These are phyloP conservation scores for Syncerus caffer DNA, from an alignment of 2,797 vertebrate genomes.

Conservation along the genomic window DNA sequence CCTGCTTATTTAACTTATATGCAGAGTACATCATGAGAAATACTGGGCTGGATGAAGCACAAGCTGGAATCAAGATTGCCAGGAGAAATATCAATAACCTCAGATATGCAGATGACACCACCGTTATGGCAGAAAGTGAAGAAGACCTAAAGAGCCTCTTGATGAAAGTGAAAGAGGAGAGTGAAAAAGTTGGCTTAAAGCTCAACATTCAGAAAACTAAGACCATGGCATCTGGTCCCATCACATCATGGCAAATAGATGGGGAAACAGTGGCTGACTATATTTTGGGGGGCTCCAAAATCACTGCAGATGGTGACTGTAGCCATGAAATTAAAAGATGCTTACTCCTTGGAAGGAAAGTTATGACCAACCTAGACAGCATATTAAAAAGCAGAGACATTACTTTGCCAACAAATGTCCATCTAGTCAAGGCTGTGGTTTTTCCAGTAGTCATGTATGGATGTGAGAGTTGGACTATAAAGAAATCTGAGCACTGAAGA, in stretches of 20 bases:
- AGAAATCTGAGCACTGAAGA: rapidly evolving
- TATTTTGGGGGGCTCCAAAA: neutral
- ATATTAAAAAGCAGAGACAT: neutral
- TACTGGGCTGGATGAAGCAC: too few relatives aligned
- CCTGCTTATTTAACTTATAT: too few relatives aligned
- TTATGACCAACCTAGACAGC: neutral
- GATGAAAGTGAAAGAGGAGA: too few relatives aligned
- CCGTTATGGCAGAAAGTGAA: too few relatives aligned
- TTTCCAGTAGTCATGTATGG: neutral
- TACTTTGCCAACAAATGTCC: neutral
- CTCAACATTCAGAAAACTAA: neutral
- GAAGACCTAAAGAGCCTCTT: too few relatives aligned
- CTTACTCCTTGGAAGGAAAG: neutral
- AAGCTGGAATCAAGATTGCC: too few relatives aligned
- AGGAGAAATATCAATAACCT: too few relatives aligned
- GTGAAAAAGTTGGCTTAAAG: neutral
- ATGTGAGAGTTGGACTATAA: neutral
- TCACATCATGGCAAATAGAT: neutral
- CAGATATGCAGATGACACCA: too few relatives aligned
- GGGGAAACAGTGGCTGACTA: neutral
- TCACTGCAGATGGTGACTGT: neutral
- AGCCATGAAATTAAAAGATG: neutral
- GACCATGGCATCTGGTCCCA: neutral
- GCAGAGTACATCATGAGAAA: too few relatives aligned
- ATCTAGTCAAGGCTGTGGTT: neutral